phyloP scores from a whole-genome alignment of 2,797 vertebrate species.

The Miichthys miiuy region DNA sequence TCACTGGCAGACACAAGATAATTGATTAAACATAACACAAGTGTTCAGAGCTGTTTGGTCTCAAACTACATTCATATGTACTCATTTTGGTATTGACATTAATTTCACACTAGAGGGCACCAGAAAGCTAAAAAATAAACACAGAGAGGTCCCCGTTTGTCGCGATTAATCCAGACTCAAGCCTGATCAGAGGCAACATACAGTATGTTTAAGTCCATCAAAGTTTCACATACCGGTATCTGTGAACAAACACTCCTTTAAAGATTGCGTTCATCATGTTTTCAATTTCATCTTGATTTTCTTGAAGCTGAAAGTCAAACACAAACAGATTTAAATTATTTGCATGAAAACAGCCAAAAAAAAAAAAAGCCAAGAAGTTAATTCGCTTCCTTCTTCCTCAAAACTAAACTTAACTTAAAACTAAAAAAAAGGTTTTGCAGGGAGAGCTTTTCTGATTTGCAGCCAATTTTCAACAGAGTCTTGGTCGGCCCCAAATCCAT shows the following conservation, averaged over 20 bases:
- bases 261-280: constrained; percentile 99
- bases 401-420: neutral
- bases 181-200: neutral
- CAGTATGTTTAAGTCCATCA: neutral
- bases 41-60: neutral
- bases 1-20: constrained; percentile 82
- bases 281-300: constrained; percentile 99
- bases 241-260: constrained; percentile 98
- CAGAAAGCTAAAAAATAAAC: constrained; percentile 16
- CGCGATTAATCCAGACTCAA: neutral
- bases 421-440: neutral
- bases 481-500: neutral
- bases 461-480: neutral
- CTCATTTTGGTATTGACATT: constrained; percentile 12
- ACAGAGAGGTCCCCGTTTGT: neutral
- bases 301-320: constrained; percentile 91
- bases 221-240: constrained; percentile 90
- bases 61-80: neutral
- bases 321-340: constrained; percentile 4
- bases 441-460: neutral
- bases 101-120: constrained; percentile 65
- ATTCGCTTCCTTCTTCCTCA: too few species aligned
- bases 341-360: neutral
- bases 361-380: neutral
- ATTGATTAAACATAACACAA: constrained; percentile 15